Evolutionary conservation across 30 jellyfish, hydroid and myxozoan species (phyloP).

Genomic region (Cassiopea xamachana): DNA sequence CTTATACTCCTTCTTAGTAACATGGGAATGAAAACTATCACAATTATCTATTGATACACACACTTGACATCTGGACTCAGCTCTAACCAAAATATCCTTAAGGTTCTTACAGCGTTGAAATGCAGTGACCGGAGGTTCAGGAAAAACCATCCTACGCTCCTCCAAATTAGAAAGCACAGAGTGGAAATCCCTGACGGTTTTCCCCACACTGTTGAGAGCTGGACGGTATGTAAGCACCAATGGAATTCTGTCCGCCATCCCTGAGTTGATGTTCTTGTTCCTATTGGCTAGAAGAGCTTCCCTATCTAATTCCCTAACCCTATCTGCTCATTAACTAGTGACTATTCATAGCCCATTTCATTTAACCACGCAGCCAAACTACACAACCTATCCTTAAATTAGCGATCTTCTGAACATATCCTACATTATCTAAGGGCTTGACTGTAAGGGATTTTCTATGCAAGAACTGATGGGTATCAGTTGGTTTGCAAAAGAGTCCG

Average conservation of each 20-base stretch:
- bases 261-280: slow-evolving; percentile 2
- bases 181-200: background rate
- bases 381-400: background rate
- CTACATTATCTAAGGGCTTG: slow-evolving; percentile 19
- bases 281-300: background rate
- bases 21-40: too few relatives aligned
- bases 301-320: background rate
- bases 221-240: too few relatives aligned
- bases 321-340: slow-evolving; percentile 16
- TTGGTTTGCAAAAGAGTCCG: background rate
- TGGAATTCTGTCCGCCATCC: background rate
- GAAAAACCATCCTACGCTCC: too few relatives aligned
- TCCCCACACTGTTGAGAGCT: too few relatives aligned
- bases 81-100: background rate
- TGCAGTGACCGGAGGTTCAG: too few relatives aligned
- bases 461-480: slow-evolving; percentile 43
- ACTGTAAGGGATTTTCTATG: slow-evolving; percentile 22
- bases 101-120: too few relatives aligned
- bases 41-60: background rate
- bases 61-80: background rate
- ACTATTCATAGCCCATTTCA: background rate
- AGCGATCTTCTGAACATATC: slow-evolving; percentile 11
- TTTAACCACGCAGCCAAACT: background rate
- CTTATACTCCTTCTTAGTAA: too few relatives aligned
- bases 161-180: background rate